Evolutionary conservation across 2,113 vertebrate species (phyloP).

Genomic region (Notarius lentiginosus): DNA sequence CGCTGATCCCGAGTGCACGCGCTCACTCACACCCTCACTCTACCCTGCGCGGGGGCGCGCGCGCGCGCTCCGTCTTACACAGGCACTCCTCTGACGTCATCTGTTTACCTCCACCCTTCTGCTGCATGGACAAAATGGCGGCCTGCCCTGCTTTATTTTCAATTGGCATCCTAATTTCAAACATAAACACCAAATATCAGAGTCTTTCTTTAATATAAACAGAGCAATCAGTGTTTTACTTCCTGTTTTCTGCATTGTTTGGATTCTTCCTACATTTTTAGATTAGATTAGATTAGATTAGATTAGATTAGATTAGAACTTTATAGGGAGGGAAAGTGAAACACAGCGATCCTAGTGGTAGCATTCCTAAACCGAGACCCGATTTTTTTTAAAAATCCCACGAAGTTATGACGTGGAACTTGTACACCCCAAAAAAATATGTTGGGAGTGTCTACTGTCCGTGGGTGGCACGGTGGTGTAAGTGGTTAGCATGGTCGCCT

Average conservation of each 20-base stretch:
- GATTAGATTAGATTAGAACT: too few species aligned
- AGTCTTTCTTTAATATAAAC: not conserved
- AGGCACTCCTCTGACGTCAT: slow-evolving; percentile 20
- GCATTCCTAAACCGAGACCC: too few species aligned
- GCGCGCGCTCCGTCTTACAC: not conserved
- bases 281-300: too few species aligned
- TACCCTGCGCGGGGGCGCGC: not conserved
- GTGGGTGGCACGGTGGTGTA: too few species aligned
- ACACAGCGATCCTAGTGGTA: too few species aligned
- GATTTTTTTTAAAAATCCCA: too few species aligned
- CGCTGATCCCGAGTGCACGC: slow-evolving; percentile 3
- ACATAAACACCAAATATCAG: not conserved
- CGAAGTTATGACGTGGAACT: too few species aligned
- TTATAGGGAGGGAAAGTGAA: too few species aligned
- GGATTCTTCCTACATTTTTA: not conserved
- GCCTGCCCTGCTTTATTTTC: not conserved
- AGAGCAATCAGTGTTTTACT: too few species aligned
- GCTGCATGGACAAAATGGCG: slow-evolving; percentile 5
- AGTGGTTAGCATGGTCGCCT: too few species aligned
- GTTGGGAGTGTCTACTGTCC: too few species aligned
- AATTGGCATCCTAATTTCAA: not conserved
- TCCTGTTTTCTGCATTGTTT: not conserved
- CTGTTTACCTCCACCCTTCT: not conserved
- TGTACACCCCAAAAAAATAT: too few species aligned
- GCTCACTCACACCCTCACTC: not conserved